Evolutionary conservation across 2,113 vertebrate species (phyloP).

Genomic region (Chamaea fasciata): DNA sequence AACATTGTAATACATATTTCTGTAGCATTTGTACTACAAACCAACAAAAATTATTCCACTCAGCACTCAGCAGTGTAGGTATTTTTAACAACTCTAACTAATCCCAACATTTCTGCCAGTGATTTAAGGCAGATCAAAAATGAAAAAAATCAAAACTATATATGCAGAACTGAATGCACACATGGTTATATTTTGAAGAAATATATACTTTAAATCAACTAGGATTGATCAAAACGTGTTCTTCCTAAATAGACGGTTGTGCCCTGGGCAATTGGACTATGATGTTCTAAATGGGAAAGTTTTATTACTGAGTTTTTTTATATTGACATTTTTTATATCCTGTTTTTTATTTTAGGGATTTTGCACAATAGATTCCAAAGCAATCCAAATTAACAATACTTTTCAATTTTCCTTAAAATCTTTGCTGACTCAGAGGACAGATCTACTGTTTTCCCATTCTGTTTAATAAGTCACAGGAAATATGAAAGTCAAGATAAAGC

Average conservation of each 20-base stretch:
- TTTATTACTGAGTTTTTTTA: background rate
- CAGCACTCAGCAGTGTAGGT: background rate
- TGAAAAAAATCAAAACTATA: background rate
- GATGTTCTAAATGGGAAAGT: background rate
- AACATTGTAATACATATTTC: background rate
- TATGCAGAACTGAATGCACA: rapidly evolving
- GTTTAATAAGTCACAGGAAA: background rate
- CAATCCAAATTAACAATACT: background rate
- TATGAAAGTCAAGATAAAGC: background rate
- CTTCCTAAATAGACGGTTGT: background rate
- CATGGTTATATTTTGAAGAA: background rate
- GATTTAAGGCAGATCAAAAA: background rate
- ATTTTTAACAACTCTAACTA: background rate
- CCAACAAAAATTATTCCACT: background rate
- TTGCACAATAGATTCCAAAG: background rate
- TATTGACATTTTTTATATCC: background rate
- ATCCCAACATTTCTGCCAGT: background rate
- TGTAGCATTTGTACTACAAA: background rate
- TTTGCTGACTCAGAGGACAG: background rate
- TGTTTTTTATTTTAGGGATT: background rate
- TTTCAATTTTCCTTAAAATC: background rate
- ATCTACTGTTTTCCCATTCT: background rate
- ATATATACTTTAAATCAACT: background rate
- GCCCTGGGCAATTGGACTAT: background rate
- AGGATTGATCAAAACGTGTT: background rate